Conservation (phyloP, 2,797 vertebrate species). For the Enteromius trimaculatus region DNA sequence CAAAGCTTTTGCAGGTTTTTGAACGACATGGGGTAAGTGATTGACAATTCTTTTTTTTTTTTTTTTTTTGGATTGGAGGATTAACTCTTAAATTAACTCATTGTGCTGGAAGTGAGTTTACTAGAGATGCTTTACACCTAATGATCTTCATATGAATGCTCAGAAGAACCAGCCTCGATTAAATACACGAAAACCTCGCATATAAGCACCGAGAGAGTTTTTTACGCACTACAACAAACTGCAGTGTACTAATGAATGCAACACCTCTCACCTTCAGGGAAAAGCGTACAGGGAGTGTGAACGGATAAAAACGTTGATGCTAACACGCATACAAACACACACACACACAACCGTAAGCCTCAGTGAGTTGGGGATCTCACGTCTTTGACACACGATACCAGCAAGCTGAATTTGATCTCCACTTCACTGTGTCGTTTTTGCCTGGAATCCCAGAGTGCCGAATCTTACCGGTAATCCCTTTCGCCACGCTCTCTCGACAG, state of each 20-base stretch:
- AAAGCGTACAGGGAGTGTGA: constrained; percentile 30
- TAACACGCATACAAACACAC: constrained; percentile 19
- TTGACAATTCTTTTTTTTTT: too few species aligned
- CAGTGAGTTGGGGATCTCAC: constrained; percentile 28
- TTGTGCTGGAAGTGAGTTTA: not conserved
- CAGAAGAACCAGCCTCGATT: not conserved
- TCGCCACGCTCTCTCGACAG: constrained; percentile 68
- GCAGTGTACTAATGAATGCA: constrained; percentile 57
- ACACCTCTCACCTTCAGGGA: constrained; percentile 67
- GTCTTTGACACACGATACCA: constrained; percentile 61
- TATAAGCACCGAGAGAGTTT: not conserved
- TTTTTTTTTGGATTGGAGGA: too few species aligned
- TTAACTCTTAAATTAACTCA: constrained; percentile 14
- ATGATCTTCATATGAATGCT: not conserved
- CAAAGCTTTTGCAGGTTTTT: too few species aligned
- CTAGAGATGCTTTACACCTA: not conserved
- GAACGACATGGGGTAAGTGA: too few species aligned
- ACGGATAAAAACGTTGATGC: constrained; percentile 57
- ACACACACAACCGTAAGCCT: constrained; percentile 23
- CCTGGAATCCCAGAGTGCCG: constrained; percentile 63
- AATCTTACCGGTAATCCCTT: constrained; percentile 70
- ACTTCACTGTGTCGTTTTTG: constrained; percentile 68
- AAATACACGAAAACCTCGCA: constrained; percentile 4
- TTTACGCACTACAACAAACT: not conserved
- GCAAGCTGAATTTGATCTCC: constrained; percentile 70